Percentiles rank a stretch among this genome's conserved stretches.
These are phyloP conservation scores for Scaptomyza tumidula DNA, from an alignment of 2,888 invertebrate genomes.

Conservation along the genomic window DNA sequence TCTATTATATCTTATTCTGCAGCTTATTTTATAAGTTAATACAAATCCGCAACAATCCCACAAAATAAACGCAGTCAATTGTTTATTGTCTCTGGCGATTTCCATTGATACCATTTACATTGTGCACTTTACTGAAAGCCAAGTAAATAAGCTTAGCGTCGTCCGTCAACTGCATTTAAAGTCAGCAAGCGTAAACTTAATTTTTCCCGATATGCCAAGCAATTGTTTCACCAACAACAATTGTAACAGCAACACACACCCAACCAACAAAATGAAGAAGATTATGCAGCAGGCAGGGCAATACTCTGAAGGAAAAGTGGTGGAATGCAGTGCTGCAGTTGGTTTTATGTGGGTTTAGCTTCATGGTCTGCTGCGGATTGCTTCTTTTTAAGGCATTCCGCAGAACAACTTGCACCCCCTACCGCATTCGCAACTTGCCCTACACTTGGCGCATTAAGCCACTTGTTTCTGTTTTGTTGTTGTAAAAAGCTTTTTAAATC, in stretches of 20 bases:
- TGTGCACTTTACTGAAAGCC: conserved; percentile 32
- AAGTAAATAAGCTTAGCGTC: conserved; percentile 35
- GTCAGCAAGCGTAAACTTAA: conserved; percentile 73
- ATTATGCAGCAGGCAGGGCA: conserved; percentile 18
- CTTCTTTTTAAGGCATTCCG: conserved; percentile 27
- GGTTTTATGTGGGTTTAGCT: conserved; percentile 43
- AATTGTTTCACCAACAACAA: conserved; percentile 53
- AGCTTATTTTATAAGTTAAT: conserved; percentile 1
- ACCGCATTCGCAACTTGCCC: not conserved
- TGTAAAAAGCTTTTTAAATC: conserved; percentile 56
- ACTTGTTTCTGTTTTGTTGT: conserved; percentile 26
- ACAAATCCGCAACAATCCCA: not conserved
- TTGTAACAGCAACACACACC: conserved; percentile 9
- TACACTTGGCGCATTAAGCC: conserved; percentile 40
- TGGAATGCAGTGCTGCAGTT: conserved; percentile 61
- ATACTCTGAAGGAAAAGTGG: conserved; percentile 12
- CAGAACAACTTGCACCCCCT: not conserved
- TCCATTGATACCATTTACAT: conserved; percentile 20
- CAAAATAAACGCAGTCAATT: not conserved
- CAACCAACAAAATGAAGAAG: not conserved
- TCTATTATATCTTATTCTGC: not conserved
- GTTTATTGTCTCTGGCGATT: conserved; percentile 10
- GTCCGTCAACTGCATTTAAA: conserved; percentile 61
- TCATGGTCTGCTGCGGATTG: conserved; percentile 65
- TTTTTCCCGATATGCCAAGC: conserved; percentile 65